These are phyloP conservation scores for Prionace glauca DNA, from an alignment of 2,797 vertebrate species.

Conservation along the genomic window DNA sequence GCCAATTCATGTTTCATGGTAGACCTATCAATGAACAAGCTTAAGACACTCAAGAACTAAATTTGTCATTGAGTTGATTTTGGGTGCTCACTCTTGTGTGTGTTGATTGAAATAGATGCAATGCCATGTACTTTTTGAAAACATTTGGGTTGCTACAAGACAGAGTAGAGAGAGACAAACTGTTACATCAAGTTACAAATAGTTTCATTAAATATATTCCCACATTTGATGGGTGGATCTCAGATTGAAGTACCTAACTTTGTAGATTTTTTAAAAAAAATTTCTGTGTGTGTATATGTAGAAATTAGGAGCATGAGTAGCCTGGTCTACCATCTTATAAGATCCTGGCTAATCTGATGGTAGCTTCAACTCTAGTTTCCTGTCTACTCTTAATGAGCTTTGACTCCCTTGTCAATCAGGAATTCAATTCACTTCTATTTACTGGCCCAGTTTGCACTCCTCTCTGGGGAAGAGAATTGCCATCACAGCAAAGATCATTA, in stretches of 20 bases:
- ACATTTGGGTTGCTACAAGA: not conserved
- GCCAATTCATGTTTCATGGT: conserved; percentile 4
- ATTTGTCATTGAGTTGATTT: not conserved
- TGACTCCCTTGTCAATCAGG: too few species aligned
- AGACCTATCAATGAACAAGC: not conserved
- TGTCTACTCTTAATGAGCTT: too few species aligned
- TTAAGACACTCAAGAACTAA: not conserved
- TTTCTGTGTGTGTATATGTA: too few species aligned
- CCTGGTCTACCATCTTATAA: too few species aligned
- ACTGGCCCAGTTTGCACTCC: too few species aligned
- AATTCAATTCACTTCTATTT: too few species aligned
- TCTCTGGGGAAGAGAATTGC: too few species aligned
- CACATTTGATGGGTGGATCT: not conserved
- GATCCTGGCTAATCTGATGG: too few species aligned
- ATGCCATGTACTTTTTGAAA: not conserved
- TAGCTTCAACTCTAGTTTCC: too few species aligned
- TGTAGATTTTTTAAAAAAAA: not conserved
- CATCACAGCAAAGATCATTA: too few species aligned
- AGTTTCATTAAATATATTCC: not conserved
- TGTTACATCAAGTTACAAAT: not conserved
- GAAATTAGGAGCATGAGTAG: too few species aligned
- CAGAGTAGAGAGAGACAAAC: not conserved
- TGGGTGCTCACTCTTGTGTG: not conserved
- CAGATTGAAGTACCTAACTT: not conserved
- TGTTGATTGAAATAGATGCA: not conserved